These are phyloP conservation scores for Dicentrarchus labrax DNA, from an alignment of 2,113 vertebrate species.

Conservation along the genomic window DNA sequence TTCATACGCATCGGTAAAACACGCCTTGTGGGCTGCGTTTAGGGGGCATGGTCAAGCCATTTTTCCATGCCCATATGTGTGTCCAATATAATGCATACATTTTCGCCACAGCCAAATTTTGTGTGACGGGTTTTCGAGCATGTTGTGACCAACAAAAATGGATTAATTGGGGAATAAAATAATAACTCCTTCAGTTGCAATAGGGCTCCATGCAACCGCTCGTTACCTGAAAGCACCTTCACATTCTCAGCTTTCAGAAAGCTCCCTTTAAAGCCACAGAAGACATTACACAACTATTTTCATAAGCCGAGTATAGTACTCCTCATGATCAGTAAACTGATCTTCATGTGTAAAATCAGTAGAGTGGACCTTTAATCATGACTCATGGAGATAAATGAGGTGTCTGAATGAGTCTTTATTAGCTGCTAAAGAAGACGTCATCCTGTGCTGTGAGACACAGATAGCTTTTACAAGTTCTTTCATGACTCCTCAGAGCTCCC, in stretches of 20 bases:
- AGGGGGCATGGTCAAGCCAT: too few relatives aligned
- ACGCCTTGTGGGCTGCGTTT: too few relatives aligned
- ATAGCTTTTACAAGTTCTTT: slow-evolving; percentile 34
- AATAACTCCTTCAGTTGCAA: too few relatives aligned
- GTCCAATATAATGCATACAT: too few relatives aligned
- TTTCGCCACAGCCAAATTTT: too few relatives aligned
- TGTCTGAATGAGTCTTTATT: slow-evolving; percentile 1
- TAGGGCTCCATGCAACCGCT: too few relatives aligned
- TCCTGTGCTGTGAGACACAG: background rate
- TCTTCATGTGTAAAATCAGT: background rate
- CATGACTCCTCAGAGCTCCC: background rate
- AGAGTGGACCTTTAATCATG: background rate
- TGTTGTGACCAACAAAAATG: too few relatives aligned
- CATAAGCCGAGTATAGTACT: background rate
- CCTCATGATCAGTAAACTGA: background rate
- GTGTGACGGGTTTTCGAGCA: too few relatives aligned
- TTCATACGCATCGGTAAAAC: too few relatives aligned
- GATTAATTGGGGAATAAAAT: too few relatives aligned
- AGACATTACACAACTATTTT: background rate
- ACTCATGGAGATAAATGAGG: background rate
- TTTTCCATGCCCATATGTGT: too few relatives aligned
- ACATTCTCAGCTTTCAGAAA: background rate
- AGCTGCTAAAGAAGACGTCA: slow-evolving; percentile 43
- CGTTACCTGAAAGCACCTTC: background rate
- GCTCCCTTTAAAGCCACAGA: background rate